A percentile compares a stretch with the other conserved stretches of the same genome.
Conservation (phyloP, 2,113 vertebrate genomes). For the Cyprinodon variegatus region DNA sequence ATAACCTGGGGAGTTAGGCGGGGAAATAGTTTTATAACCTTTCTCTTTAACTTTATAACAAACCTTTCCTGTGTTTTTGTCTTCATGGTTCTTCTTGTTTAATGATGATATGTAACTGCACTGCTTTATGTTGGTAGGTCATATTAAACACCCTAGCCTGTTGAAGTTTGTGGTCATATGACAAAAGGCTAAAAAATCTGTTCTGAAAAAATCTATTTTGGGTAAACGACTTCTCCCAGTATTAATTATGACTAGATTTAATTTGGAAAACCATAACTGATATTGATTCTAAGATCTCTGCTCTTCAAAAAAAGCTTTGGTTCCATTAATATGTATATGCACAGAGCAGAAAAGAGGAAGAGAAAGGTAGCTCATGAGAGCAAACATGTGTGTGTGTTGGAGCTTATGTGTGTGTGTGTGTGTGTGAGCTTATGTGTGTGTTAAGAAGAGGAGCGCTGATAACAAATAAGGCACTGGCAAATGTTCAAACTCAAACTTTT, state of each 20-base stretch:
- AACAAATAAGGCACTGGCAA: slow-evolving; percentile 48
- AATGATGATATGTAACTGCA: no score
- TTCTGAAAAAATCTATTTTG: neutral
- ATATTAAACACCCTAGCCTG: no score
- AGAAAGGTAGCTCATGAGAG: slow-evolving; percentile 37
- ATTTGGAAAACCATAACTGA: slow-evolving; percentile 39
- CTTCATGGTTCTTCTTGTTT: no score
- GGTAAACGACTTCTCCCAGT: slow-evolving; percentile 32
- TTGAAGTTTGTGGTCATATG: neutral
- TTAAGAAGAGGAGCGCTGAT: slow-evolving; percentile 52
- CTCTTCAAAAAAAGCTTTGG: slow-evolving; percentile 48
- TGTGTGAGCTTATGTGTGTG: neutral
- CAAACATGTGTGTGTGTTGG: slow-evolving; percentile 48
- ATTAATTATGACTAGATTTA: slow-evolving; percentile 32
- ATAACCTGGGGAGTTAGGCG: no score
- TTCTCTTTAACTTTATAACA: no score
- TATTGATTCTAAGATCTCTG: slow-evolving; percentile 50
- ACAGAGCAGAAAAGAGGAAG: neutral
- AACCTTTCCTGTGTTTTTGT: no score
- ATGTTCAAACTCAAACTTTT: slow-evolving; percentile 40
- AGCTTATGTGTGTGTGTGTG: neutral
- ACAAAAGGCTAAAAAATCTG: neutral
- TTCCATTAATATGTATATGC: slow-evolving; percentile 25
- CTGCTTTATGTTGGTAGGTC: no score
- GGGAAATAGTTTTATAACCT: no score